Conservation (phyloP, 2,113 vertebrate species). For the Nycticorax nycticorax region DNA sequence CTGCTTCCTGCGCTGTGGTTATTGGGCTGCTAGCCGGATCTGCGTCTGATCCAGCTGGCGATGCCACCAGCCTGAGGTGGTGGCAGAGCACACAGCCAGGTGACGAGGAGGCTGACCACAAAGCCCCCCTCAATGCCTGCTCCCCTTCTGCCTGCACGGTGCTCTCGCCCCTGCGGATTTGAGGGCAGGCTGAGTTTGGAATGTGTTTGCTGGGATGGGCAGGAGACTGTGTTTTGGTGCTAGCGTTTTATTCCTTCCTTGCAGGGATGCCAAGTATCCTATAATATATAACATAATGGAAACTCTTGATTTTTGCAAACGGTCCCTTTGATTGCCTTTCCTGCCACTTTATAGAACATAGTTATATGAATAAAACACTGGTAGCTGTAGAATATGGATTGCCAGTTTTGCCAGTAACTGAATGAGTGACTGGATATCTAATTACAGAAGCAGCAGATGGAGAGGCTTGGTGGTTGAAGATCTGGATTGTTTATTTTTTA, state of each 20-base stretch:
- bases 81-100: not conserved
- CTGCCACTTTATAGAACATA: not conserved
- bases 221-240: not conserved
- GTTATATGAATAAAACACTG: not conserved
- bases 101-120: accelerated
- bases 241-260: not conserved
- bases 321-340: not conserved
- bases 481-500: not conserved
- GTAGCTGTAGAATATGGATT: not conserved
- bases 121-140: not conserved
- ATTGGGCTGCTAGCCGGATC: not conserved
- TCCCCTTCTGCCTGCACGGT: not conserved
- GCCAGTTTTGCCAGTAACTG: not conserved
- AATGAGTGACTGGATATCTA: not conserved
- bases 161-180: accelerated
- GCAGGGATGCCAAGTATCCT: not conserved
- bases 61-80: not conserved
- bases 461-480: not conserved
- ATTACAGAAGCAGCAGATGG: not conserved
- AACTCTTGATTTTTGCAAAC: not conserved
- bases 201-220: accelerated
- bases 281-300: not conserved
- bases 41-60: not conserved
- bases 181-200: not conserved
- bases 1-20: not conserved